Conservation (phyloP, 1,140 invertebrate species). For the Saccostrea cuccullata region DNA sequence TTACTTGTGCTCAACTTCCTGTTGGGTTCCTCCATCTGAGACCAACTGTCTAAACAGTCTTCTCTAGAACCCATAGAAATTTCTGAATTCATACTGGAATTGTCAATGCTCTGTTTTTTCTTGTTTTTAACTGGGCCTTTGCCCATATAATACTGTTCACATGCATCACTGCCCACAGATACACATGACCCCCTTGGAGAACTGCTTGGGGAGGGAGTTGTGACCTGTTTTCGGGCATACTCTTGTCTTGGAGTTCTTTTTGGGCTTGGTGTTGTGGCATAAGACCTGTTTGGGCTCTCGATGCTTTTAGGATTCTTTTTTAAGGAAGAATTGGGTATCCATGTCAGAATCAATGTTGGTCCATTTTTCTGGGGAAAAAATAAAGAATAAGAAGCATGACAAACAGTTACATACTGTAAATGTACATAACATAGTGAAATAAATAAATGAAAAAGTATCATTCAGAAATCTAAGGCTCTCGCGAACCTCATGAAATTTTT, state of each 20-base stretch:
- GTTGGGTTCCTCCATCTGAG: conserved; percentile 61
- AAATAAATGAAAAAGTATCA: too few relatives aligned
- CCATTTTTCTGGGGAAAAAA: conserved; percentile 77
- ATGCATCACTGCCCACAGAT: conserved; percentile 60
- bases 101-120: conserved; percentile 68
- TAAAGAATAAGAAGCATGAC: too few relatives aligned
- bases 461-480: too few relatives aligned
- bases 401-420: too few relatives aligned
- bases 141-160: conserved; percentile 51
- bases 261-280: conserved; percentile 68
- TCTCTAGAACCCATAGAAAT: conserved; percentile 65
- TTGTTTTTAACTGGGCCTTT: conserved; percentile 37
- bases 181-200: conserved; percentile 62
- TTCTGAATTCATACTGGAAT: conserved; percentile 68
- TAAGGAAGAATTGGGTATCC: conserved; percentile 95
- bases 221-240: conserved; percentile 67
- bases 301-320: conserved; percentile 90
- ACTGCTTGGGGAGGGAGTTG: conserved; percentile 64
- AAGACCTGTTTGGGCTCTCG: conserved; percentile 79
- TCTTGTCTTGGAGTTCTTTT: conserved; percentile 72
- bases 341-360: conserved; percentile 92
- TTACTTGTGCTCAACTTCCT: conserved; percentile 68
- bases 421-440: too few relatives aligned
- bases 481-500: too few relatives aligned
- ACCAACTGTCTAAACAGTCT: conserved; percentile 66